These are phyloP conservation scores for Gordius sp. DNA, from an alignment of 2,888 invertebrate species.

Conservation along the genomic window DNA sequence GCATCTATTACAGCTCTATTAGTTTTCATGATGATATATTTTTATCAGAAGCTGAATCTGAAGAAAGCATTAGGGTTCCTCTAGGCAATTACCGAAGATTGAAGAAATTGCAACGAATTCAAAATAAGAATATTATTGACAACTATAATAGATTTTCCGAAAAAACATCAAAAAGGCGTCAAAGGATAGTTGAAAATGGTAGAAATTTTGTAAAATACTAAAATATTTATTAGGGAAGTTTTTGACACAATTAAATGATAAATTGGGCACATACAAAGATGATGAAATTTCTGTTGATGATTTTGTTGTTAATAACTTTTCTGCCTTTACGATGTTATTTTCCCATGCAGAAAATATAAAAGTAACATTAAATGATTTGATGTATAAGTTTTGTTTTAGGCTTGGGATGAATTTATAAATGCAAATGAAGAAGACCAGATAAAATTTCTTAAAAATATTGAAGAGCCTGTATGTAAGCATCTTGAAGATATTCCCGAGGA, in stretches of 20 bases:
- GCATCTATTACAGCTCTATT: background rate
- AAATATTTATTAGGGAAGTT: background rate
- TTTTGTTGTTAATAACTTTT: constrained; percentile 9
- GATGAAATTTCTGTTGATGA: background rate
- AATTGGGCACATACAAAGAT: background rate
- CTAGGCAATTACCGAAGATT: background rate
- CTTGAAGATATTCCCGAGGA: background rate
- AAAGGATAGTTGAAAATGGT: constrained; percentile 7
- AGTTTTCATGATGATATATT: background rate
- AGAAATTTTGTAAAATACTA: background rate
- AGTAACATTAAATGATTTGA: background rate
- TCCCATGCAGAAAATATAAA: background rate
- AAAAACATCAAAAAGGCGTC: background rate
- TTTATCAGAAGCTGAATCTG: constrained; percentile 1
- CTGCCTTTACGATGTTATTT: constrained; percentile 7
- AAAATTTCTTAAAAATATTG: background rate
- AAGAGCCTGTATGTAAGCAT: background rate
- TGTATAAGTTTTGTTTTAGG: background rate
- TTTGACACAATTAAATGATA: background rate
- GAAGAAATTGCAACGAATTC: background rate
- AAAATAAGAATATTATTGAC: constrained; percentile 6
- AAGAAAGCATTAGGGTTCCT: background rate
- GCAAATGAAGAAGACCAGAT: background rate
- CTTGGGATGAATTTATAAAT: constrained; percentile 13
- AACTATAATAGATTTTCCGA: background rate